A percentile compares a stretch with the other conserved stretches of the same genome.
These are phyloP conservation scores for Fregata magnificens DNA, from an alignment of 2,113 vertebrate species.

Conservation along the genomic window DNA sequence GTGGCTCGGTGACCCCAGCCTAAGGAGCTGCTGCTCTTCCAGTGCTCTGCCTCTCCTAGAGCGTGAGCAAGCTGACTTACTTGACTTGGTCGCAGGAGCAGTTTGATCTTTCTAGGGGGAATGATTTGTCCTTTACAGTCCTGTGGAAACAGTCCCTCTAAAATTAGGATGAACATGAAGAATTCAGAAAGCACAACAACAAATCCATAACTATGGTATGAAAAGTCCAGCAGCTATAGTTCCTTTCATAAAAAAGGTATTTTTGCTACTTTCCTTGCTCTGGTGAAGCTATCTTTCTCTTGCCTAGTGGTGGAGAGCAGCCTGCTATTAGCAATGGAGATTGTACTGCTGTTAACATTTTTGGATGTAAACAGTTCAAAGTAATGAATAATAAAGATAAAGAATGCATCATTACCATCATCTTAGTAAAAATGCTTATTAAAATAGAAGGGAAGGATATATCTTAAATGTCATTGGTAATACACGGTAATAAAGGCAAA, in stretches of 20 bases:
- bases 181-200: neutral
- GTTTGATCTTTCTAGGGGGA: neutral
- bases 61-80: neutral
- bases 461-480: neutral
- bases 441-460: neutral
- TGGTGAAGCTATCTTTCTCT: neutral
- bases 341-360: neutral
- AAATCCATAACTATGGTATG: neutral
- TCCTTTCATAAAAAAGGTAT: neutral
- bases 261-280: neutral
- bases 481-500: neutral
- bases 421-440: neutral
- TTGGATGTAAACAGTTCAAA: neutral
- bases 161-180: neutral
- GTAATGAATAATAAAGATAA: neutral
- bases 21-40: neutral
- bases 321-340: neutral
- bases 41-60: neutral
- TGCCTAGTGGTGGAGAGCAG: neutral
- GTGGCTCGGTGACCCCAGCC: neutral
- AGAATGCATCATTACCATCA: neutral
- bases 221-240: neutral
- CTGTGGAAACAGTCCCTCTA: neutral
- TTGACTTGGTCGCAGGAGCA: neutral
- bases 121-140: neutral